Evolutionary conservation across 2,888 invertebrate genomes (phyloP), one percentile per base, ranked within the genome.

Genomic region (Conistra vaccinii): DNA sequence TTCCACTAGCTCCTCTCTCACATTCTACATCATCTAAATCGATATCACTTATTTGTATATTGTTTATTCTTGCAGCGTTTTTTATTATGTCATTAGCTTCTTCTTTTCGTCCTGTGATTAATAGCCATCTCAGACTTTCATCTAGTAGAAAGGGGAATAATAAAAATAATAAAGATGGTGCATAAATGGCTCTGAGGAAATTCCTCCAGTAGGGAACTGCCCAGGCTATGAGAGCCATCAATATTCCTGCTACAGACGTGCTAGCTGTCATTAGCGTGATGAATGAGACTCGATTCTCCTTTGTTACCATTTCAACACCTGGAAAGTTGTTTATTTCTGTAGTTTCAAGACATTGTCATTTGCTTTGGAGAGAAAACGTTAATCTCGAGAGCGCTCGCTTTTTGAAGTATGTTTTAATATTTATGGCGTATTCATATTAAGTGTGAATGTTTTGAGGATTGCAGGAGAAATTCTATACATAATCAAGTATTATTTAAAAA

Each of bases 41-140:
- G 39, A 83, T 83, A 29, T 88, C 80, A 32, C 87, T 86, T 7
- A 90, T n/a, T n/a, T n/a, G n/a, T n/a, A 20, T 74, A 57, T 90
- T 90, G 68, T 90, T 92, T 26, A 67, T 81, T 84, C 93, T 95
- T 0, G 97, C 97, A 42, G 97, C 97, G 84, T 95, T 96, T 29
- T 94, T 92, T 58, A 97, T 92, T 17, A 97, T 96, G 26, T 89
- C 90, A 76, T 97, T 96, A 0, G 97, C 98, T 85, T 97, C 96
- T 23, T 97, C 96, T 77, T 96, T 96, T 81, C 96, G 95, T 23
- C 97, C 97, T 88, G 97, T 97, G 55, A 97, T 97, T 45, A 98
- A 91, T 55, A 98, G 93, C 98, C 98, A 98, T 85, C 98, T 95
- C 12, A 97, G 95, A 71, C 97, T 97, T 92, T 98, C 97, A 9